Conservation (phyloP, 2,888 invertebrate genomes). For the Furcula furcula region DNA sequence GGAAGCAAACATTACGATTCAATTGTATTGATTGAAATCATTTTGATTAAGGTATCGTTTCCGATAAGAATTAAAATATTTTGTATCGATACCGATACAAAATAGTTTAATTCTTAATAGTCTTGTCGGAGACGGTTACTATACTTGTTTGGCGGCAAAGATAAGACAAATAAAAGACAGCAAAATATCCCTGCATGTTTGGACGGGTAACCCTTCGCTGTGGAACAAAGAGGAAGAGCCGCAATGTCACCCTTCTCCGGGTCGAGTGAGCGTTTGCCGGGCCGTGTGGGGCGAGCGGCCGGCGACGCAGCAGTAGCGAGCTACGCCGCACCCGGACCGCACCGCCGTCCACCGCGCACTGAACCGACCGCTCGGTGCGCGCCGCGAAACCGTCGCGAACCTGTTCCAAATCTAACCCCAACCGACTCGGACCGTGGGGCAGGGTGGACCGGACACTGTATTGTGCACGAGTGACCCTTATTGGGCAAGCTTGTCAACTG, state of each 20-base stretch:
- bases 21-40: neutral
- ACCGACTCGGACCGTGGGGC: slow-evolving; percentile 35
- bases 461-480: slow-evolving; percentile 73
- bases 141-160: slow-evolving; percentile 4
- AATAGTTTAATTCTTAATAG: neutral
- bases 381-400: slow-evolving; percentile 31
- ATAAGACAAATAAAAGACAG: slow-evolving; percentile 30
- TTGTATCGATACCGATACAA: neutral
- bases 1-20: neutral
- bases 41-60: no score
- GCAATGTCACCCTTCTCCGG: slow-evolving; percentile 74
- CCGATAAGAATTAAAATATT: no score
- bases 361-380: slow-evolving; percentile 20
- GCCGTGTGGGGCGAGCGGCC: slow-evolving; percentile 50
- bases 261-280: slow-evolving; percentile 47
- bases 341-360: slow-evolving; percentile 59
- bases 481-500: slow-evolving; percentile 57
- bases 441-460: slow-evolving; percentile 59
- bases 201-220: slow-evolving; percentile 60
- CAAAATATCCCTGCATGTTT: slow-evolving; percentile 40
- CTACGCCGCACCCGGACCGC: slow-evolving; percentile 72
- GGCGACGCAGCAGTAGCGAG: slow-evolving; percentile 67
- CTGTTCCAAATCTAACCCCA: slow-evolving; percentile 50
- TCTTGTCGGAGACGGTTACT: neutral
- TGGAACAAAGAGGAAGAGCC: slow-evolving; percentile 64